Conservation (phyloP, 2,888 invertebrate genomes). For the Helobdella robusta region DNA sequence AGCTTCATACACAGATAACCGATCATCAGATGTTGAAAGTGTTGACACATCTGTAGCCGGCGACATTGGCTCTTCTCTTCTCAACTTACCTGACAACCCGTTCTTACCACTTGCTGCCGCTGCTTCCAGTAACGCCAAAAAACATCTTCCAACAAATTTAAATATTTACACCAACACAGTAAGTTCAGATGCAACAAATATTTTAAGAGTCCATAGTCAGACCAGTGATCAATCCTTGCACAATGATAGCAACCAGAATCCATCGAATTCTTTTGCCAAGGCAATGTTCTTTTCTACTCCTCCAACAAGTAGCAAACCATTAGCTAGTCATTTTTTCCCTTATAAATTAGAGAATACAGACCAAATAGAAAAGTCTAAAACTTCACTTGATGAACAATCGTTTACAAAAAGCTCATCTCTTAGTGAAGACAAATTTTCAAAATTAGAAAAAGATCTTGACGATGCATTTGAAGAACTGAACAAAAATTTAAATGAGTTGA, state of each 20-base stretch:
- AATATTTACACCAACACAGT: background rate
- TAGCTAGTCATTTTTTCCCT: too few species aligned
- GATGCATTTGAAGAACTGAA: too few species aligned
- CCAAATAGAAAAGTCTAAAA: too few species aligned
- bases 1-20: conserved; percentile 7
- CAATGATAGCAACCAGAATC: background rate
- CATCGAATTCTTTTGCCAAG: background rate
- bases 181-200: too few species aligned
- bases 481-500: too few species aligned
- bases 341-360: too few species aligned
- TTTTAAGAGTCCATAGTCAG: too few species aligned
- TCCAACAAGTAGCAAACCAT: background rate
- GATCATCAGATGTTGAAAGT: conserved; percentile 10
- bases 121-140: background rate
- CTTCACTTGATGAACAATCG: too few species aligned
- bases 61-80: conserved; percentile 3
- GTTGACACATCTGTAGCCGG: conserved; percentile 8
- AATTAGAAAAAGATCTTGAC: too few species aligned
- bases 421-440: conserved; percentile 2
- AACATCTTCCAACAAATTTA: background rate
- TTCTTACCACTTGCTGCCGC: conserved; percentile 1
- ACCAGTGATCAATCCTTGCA: background rate
- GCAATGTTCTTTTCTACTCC: background rate
- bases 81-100: conserved; percentile 9
- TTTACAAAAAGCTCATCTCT: background rate